Base-by-base conservation (phyloP, 2,888 invertebrate species). In the Apamea epomidion region DNA sequence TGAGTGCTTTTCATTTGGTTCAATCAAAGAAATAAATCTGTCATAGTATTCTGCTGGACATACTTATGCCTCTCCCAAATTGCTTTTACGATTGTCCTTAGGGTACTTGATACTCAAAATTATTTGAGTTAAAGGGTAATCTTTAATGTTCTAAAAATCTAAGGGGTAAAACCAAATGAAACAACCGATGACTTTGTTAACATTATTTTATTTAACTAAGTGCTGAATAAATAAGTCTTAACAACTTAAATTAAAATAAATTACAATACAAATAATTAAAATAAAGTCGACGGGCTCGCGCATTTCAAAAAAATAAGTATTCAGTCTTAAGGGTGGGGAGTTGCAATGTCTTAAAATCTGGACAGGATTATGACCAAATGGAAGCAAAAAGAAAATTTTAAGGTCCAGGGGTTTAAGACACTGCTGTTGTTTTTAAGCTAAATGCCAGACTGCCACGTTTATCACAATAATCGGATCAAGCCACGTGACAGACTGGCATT, bases 241-340 rank as follows among this genome's bases (percentile, higher is more conserved):
- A 95, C 93, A 93, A 89, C 92, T 93, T 94, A 94, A 84, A 94
- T 94, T 95, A 95, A 96, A 94, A 94, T 95, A 96, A 96, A 95
- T 96, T 96, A 97, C 81, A 87, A 75, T 86, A 83, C 68, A 89
- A 89, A 74, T 80, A 88, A 91, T 91, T 91, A 92, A 93, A 93
- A 94, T 94, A 95, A 96, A 95, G 95, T 96, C 97, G 97, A 97
- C 97, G 97, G 96, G 95, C 95, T 97, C 97, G 96, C 96, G 94
- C 95, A 92, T 94, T 93, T 92, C 92, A 91, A 91, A 92, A 60
- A 92, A 91, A 71, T 75, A 75, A 90, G 90, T 91, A 85, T 90
- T 95, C 95, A 96, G 95, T 95, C 96, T 96, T 95, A 93, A 93
- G 91, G 91, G 84, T 89, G 87, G 90, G 89, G 89, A 75, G 79